These are phyloP conservation scores for Sterna hirundo DNA, from an alignment of 2,113 vertebrate genomes.

Conservation along the genomic window DNA sequence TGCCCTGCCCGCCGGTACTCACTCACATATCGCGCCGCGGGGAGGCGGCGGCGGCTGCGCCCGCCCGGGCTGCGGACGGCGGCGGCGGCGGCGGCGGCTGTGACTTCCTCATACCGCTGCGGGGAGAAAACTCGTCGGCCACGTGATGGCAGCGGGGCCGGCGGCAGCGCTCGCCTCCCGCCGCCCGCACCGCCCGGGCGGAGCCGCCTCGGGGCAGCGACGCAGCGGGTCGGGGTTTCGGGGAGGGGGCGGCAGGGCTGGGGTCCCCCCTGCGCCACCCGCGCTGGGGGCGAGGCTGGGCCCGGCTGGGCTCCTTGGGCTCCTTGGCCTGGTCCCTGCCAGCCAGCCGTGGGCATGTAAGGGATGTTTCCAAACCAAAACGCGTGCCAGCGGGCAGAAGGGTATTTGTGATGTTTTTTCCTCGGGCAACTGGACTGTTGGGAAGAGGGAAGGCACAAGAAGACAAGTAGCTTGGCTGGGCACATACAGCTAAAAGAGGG, in stretches of 20 bases:
- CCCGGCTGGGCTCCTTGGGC: too few species aligned
- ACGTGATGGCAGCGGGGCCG: slow-evolving; percentile 35
- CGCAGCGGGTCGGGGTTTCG: not conserved
- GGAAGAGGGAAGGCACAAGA: not conserved
- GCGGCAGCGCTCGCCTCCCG: not conserved
- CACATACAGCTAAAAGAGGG: not conserved
- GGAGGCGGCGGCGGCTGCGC: not conserved
- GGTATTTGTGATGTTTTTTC: not conserved
- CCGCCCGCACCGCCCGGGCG: not conserved
- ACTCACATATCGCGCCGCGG: not conserved
- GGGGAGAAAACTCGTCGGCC: not conserved
- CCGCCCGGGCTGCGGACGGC: not conserved
- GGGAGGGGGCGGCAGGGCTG: not conserved
- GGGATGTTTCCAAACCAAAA: not conserved
- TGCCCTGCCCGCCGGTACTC: not conserved
- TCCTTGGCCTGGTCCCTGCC: not conserved
- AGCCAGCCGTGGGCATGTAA: rapidly evolving
- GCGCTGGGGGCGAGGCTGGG: not conserved
- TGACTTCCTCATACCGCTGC: slow-evolving; percentile 53
- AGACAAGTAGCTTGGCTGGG: too few species aligned
- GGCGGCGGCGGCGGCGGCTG: not conserved
- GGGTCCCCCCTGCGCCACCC: not conserved
- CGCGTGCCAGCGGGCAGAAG: rapidly evolving
- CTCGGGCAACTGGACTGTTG: not conserved
- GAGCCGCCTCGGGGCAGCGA: not conserved